Evolutionary conservation across 2,113 vertebrate genomes (phyloP), one percentile per base, ranked within the genome.

Genomic region (Lycaon pictus): DNA sequence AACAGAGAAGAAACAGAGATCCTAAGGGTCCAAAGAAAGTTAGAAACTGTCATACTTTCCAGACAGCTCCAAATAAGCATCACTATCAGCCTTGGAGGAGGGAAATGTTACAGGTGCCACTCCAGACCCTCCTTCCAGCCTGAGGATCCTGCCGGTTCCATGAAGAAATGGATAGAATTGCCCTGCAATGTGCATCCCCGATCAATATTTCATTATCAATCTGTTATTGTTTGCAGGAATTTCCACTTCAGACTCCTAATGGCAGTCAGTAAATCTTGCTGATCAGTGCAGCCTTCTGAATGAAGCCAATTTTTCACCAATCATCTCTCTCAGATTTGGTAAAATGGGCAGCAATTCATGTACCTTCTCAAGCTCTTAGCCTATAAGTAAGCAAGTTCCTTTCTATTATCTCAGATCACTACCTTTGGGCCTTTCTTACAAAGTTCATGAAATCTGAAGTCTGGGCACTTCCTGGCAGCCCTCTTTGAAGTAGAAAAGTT

Each of bases 201-300:
- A 96, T 67, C 80, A 98, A 80, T 97, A 90, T 89, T 97, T 98
- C 95, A 93, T 98, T 98, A 97, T 97, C 87, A 97, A n/a, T 67
- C 48, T 96, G 72, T 76, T 98, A 95, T 82, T 95, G 51, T 92
- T 93, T 96, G 76, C 62, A 58, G 91, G 17, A 92, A 83, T 89
- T 96, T 80, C 84, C 58, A 82, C 81, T 97, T 96, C 43, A 76
- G 63, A 92, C 93, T 96, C 93, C 95, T 95, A 79, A 87, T 3
- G 92, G 62, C 43, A 72, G 92, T 95, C 51, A 86, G 93, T 95
- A 98, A 98, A 96, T 93, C 86, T 96, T 94, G 65, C 60, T 80
- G 9, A 97, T 92, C 84, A 96, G 43, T 53, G 55, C 67, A 94
- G 62, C 10, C 1, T 76, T 67, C 51, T n/a, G 35, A 74, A 98